Base-by-base conservation (phyloP, 2,888 invertebrate species). In the Ochropleura leucogaster region DNA sequence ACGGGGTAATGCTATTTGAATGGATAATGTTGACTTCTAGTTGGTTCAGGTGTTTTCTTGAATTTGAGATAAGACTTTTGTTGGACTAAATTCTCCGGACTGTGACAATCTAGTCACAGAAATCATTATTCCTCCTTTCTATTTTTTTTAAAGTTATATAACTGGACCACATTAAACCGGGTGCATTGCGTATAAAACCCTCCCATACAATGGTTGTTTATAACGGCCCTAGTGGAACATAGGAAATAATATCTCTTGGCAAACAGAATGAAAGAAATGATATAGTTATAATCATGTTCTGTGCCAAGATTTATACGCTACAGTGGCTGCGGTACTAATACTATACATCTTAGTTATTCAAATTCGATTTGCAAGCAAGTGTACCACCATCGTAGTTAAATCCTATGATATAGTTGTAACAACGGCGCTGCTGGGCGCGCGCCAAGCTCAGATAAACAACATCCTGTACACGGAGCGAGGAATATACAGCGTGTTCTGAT, bases 361-460 rank as follows among this genome's bases (percentile, higher is more conserved):
- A 84, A 84, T 83, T 83, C 51, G 49, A 73, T 80, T 79, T 67
- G 14, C 51, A 51, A 65, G 79, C 84, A 65, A 79, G 60, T 68
- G 70, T 71, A 82, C 14, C 64, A 60, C 59, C 65, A 55, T 72
- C 74, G 44, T 68, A 65, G 80, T 64, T 80, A 74, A 65, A 59
- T 53, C 68, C 57, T 65, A 60, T 76, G 71, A 81, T 80, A 74
- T 81, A 85, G 77, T 76, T 81, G 85, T 82, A 75, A 55, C 66
- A 59, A 10, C 63, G 73, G 55, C 42, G 63, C 51, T 70, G 66
- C 79, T 86, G 86, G 88, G 74, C 70, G 77, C 51, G 77, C 72
- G 86, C 86, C 86, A 87, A 81, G 57, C 79, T 73, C 64, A 75
- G 86, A 86, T 87, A 84, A 81, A 86, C 77, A 76, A 85, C 65